Conservation (phyloP, 2,888 invertebrate species). For the Tyria jacobaeae region DNA sequence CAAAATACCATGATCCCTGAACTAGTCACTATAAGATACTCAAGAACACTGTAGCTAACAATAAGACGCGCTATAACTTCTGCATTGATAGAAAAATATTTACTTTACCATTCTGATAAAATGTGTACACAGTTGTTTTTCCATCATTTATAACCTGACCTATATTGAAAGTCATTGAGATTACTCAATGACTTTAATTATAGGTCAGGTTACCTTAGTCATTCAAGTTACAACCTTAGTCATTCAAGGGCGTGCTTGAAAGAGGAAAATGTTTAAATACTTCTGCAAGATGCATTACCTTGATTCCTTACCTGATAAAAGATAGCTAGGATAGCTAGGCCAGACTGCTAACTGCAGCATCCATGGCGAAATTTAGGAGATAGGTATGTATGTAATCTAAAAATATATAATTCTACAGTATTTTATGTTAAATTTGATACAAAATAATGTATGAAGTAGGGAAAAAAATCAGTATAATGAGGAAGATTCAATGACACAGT, state of each 20-base stretch:
- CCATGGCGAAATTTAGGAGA: neutral
- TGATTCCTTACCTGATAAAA: neutral
- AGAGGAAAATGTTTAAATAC: neutral
- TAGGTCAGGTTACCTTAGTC: too few relatives aligned
- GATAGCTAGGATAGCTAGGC: neutral
- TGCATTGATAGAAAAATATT: constrained; percentile 8
- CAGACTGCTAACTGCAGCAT: neutral
- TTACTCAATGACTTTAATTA: too few relatives aligned
- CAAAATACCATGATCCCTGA: constrained; percentile 20
- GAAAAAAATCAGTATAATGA: neutral
- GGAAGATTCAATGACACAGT: too few relatives aligned
- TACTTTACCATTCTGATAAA: neutral
- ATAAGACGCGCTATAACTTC: neutral
- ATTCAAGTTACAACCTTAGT: neutral
- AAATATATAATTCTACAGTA: too few relatives aligned
- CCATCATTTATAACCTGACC: neutral
- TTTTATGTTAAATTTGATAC: too few relatives aligned
- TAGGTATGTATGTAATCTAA: too few relatives aligned
- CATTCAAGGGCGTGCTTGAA: constrained; percentile 7
- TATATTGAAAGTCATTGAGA: neutral
- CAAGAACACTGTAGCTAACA: neutral
- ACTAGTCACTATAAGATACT: neutral
- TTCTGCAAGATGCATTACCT: neutral
- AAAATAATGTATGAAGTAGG: too few relatives aligned
- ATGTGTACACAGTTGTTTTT: constrained; percentile 13